Percentiles rank a stretch among this genome's conserved stretches.
These are phyloP conservation scores for Urocitellus parryii DNA, from an alignment of 2,113 vertebrate species.

Conservation along the genomic window DNA sequence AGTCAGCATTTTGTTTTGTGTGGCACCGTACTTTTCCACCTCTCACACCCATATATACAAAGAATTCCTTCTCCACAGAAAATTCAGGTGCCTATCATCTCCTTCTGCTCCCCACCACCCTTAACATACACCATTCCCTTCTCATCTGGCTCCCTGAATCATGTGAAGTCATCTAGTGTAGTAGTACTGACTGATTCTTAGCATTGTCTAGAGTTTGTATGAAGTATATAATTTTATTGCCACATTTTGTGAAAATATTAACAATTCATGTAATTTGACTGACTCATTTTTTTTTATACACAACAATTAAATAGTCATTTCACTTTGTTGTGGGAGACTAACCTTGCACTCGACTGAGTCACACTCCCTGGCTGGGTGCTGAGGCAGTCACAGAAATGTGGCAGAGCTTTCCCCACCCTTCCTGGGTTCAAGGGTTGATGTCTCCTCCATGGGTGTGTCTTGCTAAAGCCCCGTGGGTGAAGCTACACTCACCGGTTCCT, in stretches of 20 bases:
- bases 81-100: background rate
- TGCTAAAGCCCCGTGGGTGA: too few relatives aligned
- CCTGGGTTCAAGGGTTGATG: too few relatives aligned
- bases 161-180: background rate
- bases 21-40: background rate
- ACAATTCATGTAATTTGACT: background rate
- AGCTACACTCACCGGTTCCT: too few relatives aligned
- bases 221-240: background rate
- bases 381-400: too few relatives aligned
- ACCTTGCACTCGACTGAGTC: too few relatives aligned
- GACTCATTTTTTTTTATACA: slow-evolving; percentile 10
- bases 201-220: background rate
- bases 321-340: too few relatives aligned
- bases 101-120: accelerated
- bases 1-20: background rate
- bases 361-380: too few relatives aligned
- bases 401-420: too few relatives aligned
- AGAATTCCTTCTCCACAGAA: too few relatives aligned
- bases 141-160: background rate
- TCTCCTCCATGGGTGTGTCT: too few relatives aligned
- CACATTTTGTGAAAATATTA: slow-evolving; percentile 31
- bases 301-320: background rate
- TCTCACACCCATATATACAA: too few relatives aligned
- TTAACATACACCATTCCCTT: background rate
- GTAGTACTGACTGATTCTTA: background rate